Conservation (phyloP, 2,888 invertebrate genomes). For the Athalia circularis region DNA sequence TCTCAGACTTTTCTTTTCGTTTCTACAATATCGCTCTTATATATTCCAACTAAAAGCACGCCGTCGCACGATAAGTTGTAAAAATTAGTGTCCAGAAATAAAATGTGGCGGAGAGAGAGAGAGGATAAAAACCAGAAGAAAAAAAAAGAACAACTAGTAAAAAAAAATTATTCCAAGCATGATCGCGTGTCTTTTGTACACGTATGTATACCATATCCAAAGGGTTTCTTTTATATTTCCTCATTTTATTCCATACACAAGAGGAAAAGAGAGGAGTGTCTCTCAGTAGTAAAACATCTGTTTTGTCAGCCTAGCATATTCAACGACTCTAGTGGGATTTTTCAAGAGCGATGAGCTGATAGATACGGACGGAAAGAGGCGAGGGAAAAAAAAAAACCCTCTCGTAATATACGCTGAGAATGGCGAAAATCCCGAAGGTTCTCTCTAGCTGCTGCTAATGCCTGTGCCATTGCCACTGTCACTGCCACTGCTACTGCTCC, state of each 20-base stretch:
- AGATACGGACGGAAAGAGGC: constrained; percentile 36
- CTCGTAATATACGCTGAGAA: constrained; percentile 36
- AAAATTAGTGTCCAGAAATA: too few species aligned
- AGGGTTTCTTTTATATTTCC: too few species aligned
- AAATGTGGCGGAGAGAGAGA: too few species aligned
- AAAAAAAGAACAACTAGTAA: too few species aligned
- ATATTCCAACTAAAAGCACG: not conserved
- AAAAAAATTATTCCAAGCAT: too few species aligned
- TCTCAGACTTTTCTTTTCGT: not conserved
- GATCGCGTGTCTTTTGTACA: not conserved
- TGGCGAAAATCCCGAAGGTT: constrained; percentile 32
- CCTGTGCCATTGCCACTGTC: too few species aligned
- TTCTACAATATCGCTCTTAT: not conserved
- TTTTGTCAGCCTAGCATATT: constrained; percentile 40
- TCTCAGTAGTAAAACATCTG: constrained; percentile 40
- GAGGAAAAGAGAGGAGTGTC: constrained; percentile 10
- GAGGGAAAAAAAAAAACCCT: not conserved
- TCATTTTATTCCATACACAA: not conserved
- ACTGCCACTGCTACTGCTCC: too few species aligned
- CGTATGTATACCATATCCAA: not conserved
- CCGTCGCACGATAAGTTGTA: too few species aligned
- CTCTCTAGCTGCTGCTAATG: not conserved
- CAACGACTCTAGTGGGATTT: constrained; percentile 34
- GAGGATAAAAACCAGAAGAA: too few species aligned
- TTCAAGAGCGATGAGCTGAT: constrained; percentile 40